Base-by-base conservation (phyloP, 2,797 vertebrate genomes). In the Sebastes ruberrimus region DNA sequence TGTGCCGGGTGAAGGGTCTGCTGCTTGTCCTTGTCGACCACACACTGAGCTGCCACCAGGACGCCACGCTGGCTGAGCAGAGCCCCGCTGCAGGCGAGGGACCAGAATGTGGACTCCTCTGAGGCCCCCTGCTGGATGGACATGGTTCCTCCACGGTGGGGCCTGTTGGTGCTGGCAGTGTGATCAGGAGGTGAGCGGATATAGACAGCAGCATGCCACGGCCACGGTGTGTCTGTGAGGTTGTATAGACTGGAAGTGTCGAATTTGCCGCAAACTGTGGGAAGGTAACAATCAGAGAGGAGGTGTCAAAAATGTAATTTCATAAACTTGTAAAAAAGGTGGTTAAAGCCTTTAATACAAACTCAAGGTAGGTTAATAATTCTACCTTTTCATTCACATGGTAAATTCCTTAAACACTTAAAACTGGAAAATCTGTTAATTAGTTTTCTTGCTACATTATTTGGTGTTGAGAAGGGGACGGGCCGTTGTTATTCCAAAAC, bases 161-260 rank as follows among this genome's bases (percentile, higher is more conserved):
- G 74, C 53, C 42, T 5, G 10, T 60, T 68, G 80, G 59, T 53
- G 68, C 70, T 76, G 83, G 52, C 57, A 6, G 82, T 81, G 1
- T 78, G 68, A 6, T 94, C 93, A 0, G 84, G 93, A 78, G 93
- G 91, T 76, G 95, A 95, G 5, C 88, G 94, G 63, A 96, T 93
- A 72, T 97, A 98, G 88, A 99, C 87, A 79, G 97, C 97, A 0
- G 93, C 96, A 33, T 98, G 97, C 97, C 98, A 99, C 0, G 97
- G 97, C 97, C 97, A 98, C 80, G 90, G 93, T 3, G 78, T 89
- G 10, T 95, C 93, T 4, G 92, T 88, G 22, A 95, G 82, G 91
- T 95, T 96, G 25, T 86, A 92, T 27, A 87, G 67, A 42, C 93
- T 95, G 81, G 93, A 74, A 25, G 93, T 90, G 81, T 96, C 93